These are phyloP conservation scores for Portevinia maculata DNA, from an alignment of 2,888 invertebrate genomes.

Conservation along the genomic window DNA sequence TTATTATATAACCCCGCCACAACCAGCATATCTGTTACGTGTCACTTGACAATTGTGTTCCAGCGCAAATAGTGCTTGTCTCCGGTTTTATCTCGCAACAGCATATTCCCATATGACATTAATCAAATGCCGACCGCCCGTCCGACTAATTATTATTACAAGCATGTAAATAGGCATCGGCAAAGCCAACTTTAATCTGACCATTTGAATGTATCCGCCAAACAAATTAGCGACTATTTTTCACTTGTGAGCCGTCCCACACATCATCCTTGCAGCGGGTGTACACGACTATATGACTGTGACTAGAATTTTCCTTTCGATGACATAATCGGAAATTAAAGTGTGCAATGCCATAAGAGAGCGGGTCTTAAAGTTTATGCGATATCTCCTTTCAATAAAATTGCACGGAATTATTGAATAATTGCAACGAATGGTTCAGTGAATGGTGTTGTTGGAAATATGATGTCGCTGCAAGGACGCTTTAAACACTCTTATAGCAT, in stretches of 20 bases:
- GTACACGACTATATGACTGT: background rate
- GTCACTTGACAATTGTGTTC: conserved; percentile 57
- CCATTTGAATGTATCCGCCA: conserved; percentile 43
- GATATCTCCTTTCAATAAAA: conserved; percentile 32
- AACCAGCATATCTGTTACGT: conserved; percentile 12
- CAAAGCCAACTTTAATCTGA: conserved; percentile 49
- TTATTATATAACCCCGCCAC: conserved; percentile 41
- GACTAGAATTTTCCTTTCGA: conserved; percentile 47
- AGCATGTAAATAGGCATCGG: conserved; percentile 62
- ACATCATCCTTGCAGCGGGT: conserved; percentile 54
- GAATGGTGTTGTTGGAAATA: background rate
- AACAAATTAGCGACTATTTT: conserved; percentile 57
- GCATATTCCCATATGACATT: conserved; percentile 36
- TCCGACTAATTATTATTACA: conserved; percentile 64
- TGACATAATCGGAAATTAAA: conserved; percentile 61
- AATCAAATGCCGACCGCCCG: conserved; percentile 48
- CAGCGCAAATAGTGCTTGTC: conserved; percentile 55
- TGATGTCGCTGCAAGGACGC: conserved; percentile 51
- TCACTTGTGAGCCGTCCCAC: conserved; percentile 22
- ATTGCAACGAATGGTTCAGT: conserved; percentile 1
- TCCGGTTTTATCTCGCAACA: conserved; percentile 47
- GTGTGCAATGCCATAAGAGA: conserved; percentile 40
- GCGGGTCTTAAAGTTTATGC: conserved; percentile 32
- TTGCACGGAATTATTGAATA: conserved; percentile 26
- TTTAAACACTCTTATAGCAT: conserved; percentile 17